These are phyloP conservation scores for Elysia chlorotica DNA, from an alignment of 1,140 invertebrate genomes.

Conservation along the genomic window DNA sequence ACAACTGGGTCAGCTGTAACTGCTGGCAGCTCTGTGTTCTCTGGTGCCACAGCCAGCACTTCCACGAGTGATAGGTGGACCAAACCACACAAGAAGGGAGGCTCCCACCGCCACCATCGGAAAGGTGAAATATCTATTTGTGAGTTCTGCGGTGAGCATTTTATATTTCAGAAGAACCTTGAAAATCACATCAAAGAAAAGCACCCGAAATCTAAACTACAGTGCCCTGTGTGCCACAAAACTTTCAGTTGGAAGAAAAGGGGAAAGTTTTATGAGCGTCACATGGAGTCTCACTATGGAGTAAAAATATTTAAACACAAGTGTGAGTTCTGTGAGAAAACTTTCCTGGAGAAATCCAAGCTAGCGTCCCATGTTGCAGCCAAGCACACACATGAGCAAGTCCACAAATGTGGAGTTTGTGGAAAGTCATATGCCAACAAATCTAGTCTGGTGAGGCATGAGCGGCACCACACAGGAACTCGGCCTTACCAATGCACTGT, in stretches of 20 bases:
- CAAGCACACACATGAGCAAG: constrained; percentile 13
- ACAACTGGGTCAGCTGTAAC: neutral
- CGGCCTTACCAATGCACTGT: constrained; percentile 21
- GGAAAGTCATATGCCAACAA: constrained; percentile 22
- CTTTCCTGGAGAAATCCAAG: constrained; percentile 25
- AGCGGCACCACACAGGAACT: constrained; percentile 20
- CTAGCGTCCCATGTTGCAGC: constrained; percentile 7
- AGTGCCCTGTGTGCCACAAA: constrained; percentile 25
- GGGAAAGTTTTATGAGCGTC: constrained; percentile 23
- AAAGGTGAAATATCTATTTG: constrained; percentile 9
- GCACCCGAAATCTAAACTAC: constrained; percentile 4
- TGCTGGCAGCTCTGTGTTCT: no score
- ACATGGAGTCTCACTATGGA: constrained; percentile 25
- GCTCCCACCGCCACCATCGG: neutral
- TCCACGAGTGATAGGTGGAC: neutral
- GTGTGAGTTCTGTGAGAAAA: constrained; percentile 26
- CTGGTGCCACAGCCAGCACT: neutral
- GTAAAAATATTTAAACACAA: constrained; percentile 24
- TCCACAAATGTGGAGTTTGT: constrained; percentile 16
- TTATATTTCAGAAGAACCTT: constrained; percentile 13
- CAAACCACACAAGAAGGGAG: neutral
- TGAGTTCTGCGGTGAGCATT: constrained; percentile 7
- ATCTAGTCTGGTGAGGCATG: constrained; percentile 22
- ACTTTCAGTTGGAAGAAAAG: constrained; percentile 22
- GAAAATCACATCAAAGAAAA: constrained; percentile 4